A percentile compares a stretch with the other conserved stretches of the same genome.
Conservation (phyloP, 2,113 vertebrate species). For the Eudyptes chrysolophus region DNA sequence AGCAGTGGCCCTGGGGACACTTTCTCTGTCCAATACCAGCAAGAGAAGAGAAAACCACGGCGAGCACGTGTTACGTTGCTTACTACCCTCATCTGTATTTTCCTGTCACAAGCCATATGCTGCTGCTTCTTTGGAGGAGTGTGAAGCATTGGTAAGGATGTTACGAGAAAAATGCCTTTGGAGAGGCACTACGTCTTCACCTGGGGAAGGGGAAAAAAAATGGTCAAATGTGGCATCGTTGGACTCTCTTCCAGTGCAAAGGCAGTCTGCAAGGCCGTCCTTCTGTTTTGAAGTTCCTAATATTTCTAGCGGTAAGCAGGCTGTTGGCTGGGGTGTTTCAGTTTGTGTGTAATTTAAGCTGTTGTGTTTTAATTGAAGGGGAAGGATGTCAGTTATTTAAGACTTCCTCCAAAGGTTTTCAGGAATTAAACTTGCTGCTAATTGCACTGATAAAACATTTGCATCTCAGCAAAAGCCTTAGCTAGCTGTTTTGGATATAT, state of each 20-base stretch:
- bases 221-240: no score
- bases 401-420: neutral
- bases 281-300: neutral
- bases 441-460: neutral
- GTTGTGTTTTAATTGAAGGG: neutral
- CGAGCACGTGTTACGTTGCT: rapidly evolving
- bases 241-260: neutral
- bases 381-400: neutral
- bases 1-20: neutral
- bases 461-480: neutral
- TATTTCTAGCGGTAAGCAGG: neutral
- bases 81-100: neutral
- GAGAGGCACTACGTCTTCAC: neutral
- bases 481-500: neutral
- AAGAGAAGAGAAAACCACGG: neutral
- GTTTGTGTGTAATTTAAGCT: neutral
- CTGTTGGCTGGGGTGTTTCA: neutral
- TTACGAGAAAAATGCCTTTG: neutral
- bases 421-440: neutral
- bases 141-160: neutral
- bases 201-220: neutral
- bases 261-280: neutral
- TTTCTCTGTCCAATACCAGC: neutral
- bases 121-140: neutral
- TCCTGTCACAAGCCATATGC: neutral